Conservation (phyloP, 1,140 invertebrate genomes). For the Leptonema lineaticorne region DNA sequence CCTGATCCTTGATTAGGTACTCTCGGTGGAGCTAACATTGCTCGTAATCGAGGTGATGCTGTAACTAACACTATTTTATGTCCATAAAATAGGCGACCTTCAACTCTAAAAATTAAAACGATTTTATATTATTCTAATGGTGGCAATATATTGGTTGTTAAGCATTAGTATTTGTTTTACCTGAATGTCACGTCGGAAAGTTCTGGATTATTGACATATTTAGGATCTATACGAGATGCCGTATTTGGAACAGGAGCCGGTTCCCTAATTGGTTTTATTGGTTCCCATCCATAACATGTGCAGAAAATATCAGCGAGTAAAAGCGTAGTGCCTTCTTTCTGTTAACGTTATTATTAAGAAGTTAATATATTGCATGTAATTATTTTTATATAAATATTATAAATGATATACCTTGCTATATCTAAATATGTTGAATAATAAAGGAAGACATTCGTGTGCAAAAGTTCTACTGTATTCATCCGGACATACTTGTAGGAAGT, state of each 20-base stretch:
- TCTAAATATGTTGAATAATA: conserved; percentile 87
- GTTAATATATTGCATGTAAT: conserved; percentile 5
- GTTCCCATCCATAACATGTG: conserved; percentile 84
- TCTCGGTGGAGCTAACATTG: conserved; percentile 70
- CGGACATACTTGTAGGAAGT: conserved; percentile 84
- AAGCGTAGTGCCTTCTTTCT: conserved; percentile 87
- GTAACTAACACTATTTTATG: conserved; percentile 92
- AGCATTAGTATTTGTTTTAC: conserved; percentile 43
- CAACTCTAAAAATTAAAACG: conserved; percentile 66
- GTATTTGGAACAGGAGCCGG: conserved; percentile 62
- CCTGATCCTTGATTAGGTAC: conserved; percentile 29
- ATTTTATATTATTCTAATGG: background rate
- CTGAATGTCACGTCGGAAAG: conserved; percentile 86
- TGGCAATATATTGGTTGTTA: no score
- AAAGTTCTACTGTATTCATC: conserved; percentile 85
- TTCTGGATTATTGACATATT: conserved; percentile 91
- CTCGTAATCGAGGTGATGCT: conserved; percentile 80
- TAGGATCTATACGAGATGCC: conserved; percentile 77
- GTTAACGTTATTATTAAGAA: conserved; percentile 20
- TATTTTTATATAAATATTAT: conserved; percentile 1
- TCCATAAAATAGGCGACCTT: conserved; percentile 89
- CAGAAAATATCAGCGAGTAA: conserved; percentile 87
- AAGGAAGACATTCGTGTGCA: conserved; percentile 84
- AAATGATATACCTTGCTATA: conserved; percentile 74
- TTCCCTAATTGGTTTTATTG: conserved; percentile 76